phyloP scores from a whole-genome alignment of 2,113 vertebrate genomes.

The Psettodes erumei region DNA sequence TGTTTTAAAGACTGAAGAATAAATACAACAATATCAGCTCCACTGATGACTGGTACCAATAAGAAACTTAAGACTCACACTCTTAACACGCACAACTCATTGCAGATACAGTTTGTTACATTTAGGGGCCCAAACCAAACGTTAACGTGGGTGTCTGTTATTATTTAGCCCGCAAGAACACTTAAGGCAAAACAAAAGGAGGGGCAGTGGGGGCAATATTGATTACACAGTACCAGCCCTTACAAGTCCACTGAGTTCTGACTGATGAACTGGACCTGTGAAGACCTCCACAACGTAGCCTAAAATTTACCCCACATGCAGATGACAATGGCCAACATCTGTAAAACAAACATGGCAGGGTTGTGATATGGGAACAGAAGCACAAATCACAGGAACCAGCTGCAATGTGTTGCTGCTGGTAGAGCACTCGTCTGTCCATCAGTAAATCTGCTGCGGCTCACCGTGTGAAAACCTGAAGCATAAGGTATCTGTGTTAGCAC shows the following conservation, averaged over 20 bases:
- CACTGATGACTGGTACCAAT: too few relatives aligned
- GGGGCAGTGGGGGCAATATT: neutral
- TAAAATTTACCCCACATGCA: neutral
- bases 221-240: neutral
- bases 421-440: neutral
- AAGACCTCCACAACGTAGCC: neutral
- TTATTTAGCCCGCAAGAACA: neutral
- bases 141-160: neutral
- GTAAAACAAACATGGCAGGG: neutral
- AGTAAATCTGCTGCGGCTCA: neutral
- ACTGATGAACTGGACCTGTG: too few relatives aligned
- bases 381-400: neutral
- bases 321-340: neutral
- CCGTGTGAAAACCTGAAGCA: too few relatives aligned
- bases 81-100: neutral
- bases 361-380: neutral
- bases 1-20: neutral
- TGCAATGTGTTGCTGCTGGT: neutral
- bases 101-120: neutral
- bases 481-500: rapidly evolving
- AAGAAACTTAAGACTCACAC: too few relatives aligned
- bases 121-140: neutral
- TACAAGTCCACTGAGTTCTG: too few relatives aligned
- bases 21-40: neutral
- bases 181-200: neutral